phyloP scores from a whole-genome alignment of 2,113 vertebrate species.

The Austrofundulus limnaeus region DNA sequence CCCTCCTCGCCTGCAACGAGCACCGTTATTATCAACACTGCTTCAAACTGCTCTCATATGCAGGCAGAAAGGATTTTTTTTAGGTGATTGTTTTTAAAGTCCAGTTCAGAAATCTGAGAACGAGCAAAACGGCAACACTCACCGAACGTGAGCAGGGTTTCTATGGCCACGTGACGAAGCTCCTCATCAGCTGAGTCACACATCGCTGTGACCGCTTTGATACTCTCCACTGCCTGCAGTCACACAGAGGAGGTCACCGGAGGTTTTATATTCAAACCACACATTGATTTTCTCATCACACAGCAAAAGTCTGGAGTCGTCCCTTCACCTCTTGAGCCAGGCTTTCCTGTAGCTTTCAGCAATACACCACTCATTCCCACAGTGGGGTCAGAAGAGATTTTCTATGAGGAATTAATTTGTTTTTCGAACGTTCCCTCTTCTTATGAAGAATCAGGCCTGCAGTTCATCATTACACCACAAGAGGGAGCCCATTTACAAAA shows the following conservation, averaged over 20 bases:
- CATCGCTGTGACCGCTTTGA: conserved; percentile 85
- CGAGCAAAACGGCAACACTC: conserved; percentile 51
- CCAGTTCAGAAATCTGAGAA: background rate
- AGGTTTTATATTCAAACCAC: background rate
- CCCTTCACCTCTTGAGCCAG: too few species aligned
- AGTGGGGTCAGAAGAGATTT: too few species aligned
- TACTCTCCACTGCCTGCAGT: conserved; percentile 89
- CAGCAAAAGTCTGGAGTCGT: too few species aligned
- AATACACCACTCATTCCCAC: too few species aligned
- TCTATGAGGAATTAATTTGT: too few species aligned
- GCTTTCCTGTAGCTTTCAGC: too few species aligned
- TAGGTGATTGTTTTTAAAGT: too few species aligned
- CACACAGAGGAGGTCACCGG: background rate
- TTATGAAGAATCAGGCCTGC: too few species aligned
- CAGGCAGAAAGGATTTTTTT: background rate
- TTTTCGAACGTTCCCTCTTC: too few species aligned
- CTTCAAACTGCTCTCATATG: background rate
- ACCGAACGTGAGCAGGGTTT: conserved; percentile 94
- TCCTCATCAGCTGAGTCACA: conserved; percentile 92
- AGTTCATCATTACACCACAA: too few species aligned
- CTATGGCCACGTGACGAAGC: conserved; percentile 88
- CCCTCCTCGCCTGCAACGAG: conserved; percentile 88
- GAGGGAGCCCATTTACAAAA: too few species aligned
- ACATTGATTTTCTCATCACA: background rate
- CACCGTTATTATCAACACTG: background rate